phyloP scores from a whole-genome alignment of 2,888 invertebrate genomes.

The Stenoptilia bipunctidactyla region DNA sequence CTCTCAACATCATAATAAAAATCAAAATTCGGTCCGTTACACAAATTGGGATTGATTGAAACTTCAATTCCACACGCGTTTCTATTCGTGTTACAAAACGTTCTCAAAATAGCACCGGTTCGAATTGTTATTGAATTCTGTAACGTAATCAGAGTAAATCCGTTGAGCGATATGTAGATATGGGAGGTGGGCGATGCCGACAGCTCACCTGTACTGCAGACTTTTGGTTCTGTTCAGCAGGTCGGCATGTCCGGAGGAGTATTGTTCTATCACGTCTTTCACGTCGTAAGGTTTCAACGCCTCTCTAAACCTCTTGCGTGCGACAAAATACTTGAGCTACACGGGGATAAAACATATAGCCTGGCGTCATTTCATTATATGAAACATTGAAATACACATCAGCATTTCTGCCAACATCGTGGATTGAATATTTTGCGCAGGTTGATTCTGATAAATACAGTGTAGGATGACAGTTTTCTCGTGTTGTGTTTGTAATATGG shows the following conservation, averaged over 20 bases:
- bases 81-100: constrained; percentile 1
- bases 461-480: too few species aligned
- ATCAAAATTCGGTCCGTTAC: background rate
- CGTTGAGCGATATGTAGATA: constrained; percentile 7
- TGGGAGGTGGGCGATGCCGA: constrained; percentile 16
- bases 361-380: constrained; percentile 26
- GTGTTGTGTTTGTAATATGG: too few species aligned
- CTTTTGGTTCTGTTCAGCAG: constrained; percentile 89
- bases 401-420: background rate
- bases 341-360: constrained; percentile 60
- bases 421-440: background rate
- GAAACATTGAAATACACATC: constrained; percentile 3
- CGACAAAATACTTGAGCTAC: constrained; percentile 90
- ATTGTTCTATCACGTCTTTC: constrained; percentile 95
- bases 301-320: constrained; percentile 91
- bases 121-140: background rate
- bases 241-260: constrained; percentile 89
- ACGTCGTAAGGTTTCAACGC: constrained; percentile 94
- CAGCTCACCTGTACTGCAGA: constrained; percentile 83
- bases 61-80: background rate
- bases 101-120: background rate
- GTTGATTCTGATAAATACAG: too few species aligned
- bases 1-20: too few species aligned
- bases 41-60: constrained; percentile 1
- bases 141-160: background rate